These are phyloP conservation scores for Ispidina lecontei DNA, from an alignment of 2,797 vertebrate genomes.

Conservation along the genomic window DNA sequence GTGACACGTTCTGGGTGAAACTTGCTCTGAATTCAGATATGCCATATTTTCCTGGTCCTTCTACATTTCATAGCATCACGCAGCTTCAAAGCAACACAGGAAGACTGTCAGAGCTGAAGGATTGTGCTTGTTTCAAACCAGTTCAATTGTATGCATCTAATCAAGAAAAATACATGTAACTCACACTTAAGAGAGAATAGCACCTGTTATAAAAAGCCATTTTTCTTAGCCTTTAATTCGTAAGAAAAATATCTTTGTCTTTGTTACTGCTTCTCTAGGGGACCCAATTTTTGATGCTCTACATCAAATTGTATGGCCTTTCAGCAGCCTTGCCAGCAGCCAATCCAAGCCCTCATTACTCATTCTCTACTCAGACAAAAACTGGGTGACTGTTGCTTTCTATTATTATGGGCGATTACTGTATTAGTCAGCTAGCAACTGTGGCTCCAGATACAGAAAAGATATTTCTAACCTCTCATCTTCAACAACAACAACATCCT, in stretches of 20 bases:
- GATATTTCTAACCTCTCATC: background rate
- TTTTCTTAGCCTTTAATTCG: background rate
- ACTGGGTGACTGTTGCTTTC: background rate
- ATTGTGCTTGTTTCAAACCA: background rate
- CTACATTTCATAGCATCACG: background rate
- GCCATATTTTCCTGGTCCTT: background rate
- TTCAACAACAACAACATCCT: background rate
- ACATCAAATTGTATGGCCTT: background rate
- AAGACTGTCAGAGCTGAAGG: background rate
- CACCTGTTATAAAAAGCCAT: background rate
- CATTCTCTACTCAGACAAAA: background rate
- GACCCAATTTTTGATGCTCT: background rate
- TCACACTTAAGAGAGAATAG: background rate
- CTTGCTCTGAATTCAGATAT: background rate
- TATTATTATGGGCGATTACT: background rate
- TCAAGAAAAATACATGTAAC: background rate
- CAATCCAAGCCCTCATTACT: constrained; percentile 23
- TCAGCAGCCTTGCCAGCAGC: constrained; percentile 43
- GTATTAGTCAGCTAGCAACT: background rate
- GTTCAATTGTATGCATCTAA: background rate
- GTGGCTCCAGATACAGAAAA: background rate
- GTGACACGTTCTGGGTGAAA: background rate
- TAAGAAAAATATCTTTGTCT: background rate
- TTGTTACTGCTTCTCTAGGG: background rate
- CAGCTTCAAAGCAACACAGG: background rate